Conservation (phyloP, 1,140 invertebrate genomes). For the Cydia pomonella region DNA sequence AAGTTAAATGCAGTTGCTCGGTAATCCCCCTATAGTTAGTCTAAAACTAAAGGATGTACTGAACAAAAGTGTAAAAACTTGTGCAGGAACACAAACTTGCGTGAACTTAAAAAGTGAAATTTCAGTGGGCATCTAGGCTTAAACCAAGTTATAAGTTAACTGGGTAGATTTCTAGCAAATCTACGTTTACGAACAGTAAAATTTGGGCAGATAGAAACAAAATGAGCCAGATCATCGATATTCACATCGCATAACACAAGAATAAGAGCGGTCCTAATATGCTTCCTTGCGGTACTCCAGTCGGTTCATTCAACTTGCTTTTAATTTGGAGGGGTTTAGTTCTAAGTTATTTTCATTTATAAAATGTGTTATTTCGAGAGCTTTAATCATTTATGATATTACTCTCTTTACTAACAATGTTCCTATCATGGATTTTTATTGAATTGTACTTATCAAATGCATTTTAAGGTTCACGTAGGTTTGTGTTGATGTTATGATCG, state of each 20-base stretch:
- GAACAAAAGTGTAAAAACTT: not conserved
- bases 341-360: not conserved
- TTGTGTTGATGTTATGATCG: not conserved
- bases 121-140: too few relatives aligned
- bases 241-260: not conserved
- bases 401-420: not conserved
- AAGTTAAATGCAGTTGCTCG: not conserved
- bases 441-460: not conserved
- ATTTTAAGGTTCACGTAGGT: not conserved
- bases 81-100: not conserved
- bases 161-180: too few relatives aligned
- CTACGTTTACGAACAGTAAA: too few relatives aligned
- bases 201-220: not conserved
- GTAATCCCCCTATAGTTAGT: slow-evolving; percentile 29
- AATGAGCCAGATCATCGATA: not conserved
- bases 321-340: not conserved
- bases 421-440: not conserved
- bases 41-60: slow-evolving; percentile 35
- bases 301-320: not conserved
- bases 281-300: not conserved
- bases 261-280: not conserved
- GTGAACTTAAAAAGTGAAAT: not conserved
- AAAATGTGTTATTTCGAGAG: not conserved
- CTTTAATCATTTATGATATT: not conserved
- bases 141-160: too few relatives aligned